Conservation (phyloP, 2,797 vertebrate species). For the Graptemys geographica region DNA sequence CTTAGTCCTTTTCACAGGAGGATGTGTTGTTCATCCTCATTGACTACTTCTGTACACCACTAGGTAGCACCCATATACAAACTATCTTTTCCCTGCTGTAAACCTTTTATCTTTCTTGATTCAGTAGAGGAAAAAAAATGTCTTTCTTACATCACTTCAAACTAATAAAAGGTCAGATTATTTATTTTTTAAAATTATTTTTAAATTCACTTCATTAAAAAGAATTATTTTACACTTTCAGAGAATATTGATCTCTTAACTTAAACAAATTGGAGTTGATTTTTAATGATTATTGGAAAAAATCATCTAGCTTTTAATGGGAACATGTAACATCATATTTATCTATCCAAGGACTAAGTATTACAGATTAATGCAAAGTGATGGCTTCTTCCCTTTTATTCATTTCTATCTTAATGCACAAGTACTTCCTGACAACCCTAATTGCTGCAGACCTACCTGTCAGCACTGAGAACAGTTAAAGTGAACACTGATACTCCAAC, state of each 20-base stretch:
- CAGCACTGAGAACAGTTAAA: conserved; percentile 86
- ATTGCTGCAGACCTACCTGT: conserved; percentile 80
- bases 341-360: not conserved
- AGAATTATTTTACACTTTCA: not conserved
- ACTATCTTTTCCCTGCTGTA: conserved; percentile 18
- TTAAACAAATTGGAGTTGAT: not conserved
- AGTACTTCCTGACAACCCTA: not conserved
- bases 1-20: conserved; percentile 25
- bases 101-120: conserved; percentile 21
- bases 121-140: conserved; percentile 8
- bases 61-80: conserved; percentile 81
- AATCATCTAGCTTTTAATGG: not conserved
- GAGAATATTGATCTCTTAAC: not conserved
- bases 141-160: conserved; percentile 29
- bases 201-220: not conserved
- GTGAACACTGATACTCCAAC: conserved; percentile 87
- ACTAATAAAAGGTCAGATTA: conserved; percentile 62
- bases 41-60: conserved; percentile 72
- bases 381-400: conserved; percentile 1
- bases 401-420: not conserved
- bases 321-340: not conserved
- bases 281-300: not conserved
- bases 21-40: conserved; percentile 50
- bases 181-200: not conserved
- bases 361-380: conserved; percentile 5